Conservation (phyloP, 2,888 invertebrate genomes). For the Erebia epiphron region DNA sequence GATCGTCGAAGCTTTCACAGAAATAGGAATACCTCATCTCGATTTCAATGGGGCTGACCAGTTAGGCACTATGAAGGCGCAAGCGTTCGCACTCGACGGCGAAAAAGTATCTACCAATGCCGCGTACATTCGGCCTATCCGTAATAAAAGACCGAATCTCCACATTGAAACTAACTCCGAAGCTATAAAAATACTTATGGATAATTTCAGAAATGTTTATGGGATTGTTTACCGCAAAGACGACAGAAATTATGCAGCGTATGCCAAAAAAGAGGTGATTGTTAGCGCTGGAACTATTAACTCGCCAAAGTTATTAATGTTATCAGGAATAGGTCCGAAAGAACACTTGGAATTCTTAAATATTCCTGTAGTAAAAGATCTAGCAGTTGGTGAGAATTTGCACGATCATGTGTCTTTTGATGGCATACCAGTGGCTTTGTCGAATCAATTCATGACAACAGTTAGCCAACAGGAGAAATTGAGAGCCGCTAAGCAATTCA, state of each 20-base stretch:
- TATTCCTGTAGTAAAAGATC: slow-evolving; percentile 56
- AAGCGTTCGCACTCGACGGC: slow-evolving; percentile 81
- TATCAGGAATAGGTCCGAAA: slow-evolving; percentile 68
- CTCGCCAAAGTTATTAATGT: slow-evolving; percentile 63
- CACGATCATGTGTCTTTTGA: slow-evolving; percentile 72
- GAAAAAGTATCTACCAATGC: slow-evolving; percentile 83
- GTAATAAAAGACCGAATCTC: slow-evolving; percentile 78
- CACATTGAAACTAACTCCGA: slow-evolving; percentile 75
- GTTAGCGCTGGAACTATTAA: slow-evolving; percentile 61
- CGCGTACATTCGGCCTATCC: slow-evolving; percentile 86
- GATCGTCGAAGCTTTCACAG: slow-evolving; percentile 80
- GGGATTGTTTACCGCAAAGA: slow-evolving; percentile 56
- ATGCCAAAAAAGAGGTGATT: slow-evolving; percentile 65
- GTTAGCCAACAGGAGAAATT: slow-evolving; percentile 63
- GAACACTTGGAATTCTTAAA: slow-evolving; percentile 53
- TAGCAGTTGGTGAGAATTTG: slow-evolving; percentile 66
- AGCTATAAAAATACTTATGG: slow-evolving; percentile 81
- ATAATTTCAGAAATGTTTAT: slow-evolving; percentile 61
- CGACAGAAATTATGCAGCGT: slow-evolving; percentile 47
- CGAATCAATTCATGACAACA: slow-evolving; percentile 73
- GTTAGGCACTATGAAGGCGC: slow-evolving; percentile 82
- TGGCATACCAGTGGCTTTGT: slow-evolving; percentile 75
- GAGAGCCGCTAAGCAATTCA: slow-evolving; percentile 64
- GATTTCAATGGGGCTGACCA: slow-evolving; percentile 82
- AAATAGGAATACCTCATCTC: slow-evolving; percentile 79